Base-by-base conservation (phyloP, 2,888 invertebrate species). In the Morpho achilles region DNA sequence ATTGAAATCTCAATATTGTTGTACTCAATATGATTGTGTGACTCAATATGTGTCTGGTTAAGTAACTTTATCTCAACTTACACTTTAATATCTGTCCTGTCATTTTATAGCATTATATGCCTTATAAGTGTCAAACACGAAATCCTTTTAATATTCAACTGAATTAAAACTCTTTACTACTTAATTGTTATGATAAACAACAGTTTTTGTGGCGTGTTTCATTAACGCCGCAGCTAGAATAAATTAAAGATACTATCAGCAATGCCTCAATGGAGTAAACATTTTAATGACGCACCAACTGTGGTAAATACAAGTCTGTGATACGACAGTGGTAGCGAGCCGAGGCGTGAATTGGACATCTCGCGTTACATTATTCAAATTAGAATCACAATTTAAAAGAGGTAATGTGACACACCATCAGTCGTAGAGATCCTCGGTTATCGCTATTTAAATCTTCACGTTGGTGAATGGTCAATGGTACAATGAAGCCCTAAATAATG, bases 401-500 rank as follows among this genome's bases (percentile, higher is more conserved):
- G 73, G 61, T 63, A 61, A 66, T 65, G 82, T 84, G 86, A 85
- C 81, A 77, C 74, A 76, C 72, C 82, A 86, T 86, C 87, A 84
- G 83, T 87, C 86, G 79, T 71, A 76, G 78, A 77, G 77, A 81
- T 84, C 80, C 71, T 54, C 59, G 71, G 76, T 80, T 88, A 88
- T 88, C 88, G 74, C 69, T 69, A 75, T 79, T 85, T 80, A 79
- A 81, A 88, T 87, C 87, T 78, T 70, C 73, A 72, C 66, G 61
- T 74, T 70, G 69, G 71, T 77, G 79, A 81, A 79, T 79, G 74
- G 73, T 67, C 67, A 70, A 70, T 74, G 82, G 82, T 78, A 89
- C 89, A 89, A 89, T 89, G 86, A 87, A 79, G 82, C 84, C 73
- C 75, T 89, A 89, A 89, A 89, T 89, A 86, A 89, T 84, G 75